Conservation (phyloP, 37 sponge, comb jelly and placozoan species). For the Haliclona indistincta region DNA sequence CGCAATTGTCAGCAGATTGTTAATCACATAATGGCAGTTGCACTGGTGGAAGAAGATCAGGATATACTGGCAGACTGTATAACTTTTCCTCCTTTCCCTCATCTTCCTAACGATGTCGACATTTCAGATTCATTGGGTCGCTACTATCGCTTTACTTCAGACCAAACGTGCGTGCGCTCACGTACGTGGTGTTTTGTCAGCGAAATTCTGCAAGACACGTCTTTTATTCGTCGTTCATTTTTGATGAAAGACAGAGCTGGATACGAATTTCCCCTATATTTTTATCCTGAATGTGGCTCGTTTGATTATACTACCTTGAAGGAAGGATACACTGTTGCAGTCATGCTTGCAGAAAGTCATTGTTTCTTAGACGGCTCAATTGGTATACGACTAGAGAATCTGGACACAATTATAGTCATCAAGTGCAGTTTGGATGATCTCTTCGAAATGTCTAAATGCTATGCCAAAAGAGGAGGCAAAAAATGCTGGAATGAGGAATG, state of each 20-base stretch:
- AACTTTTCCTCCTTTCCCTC: too few species aligned
- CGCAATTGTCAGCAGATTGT: too few species aligned
- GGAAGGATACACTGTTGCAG: conserved; percentile 27
- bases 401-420: conserved; percentile 27
- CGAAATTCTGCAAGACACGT: too few species aligned
- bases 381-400: conserved; percentile 46
- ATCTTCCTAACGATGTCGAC: too few species aligned
- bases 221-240: too few species aligned
- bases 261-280: conserved; percentile 32
- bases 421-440: conserved; percentile 15
- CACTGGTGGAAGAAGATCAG: too few species aligned
- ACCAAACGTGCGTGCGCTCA: too few species aligned
- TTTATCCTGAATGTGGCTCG: conserved; percentile 41
- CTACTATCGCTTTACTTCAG: too few species aligned
- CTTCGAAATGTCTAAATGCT: conserved; percentile 14
- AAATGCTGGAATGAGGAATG: conserved; percentile 38
- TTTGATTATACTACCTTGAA: conserved; percentile 26
- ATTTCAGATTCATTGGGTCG: too few species aligned
- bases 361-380: conserved; percentile 31
- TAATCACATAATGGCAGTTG: too few species aligned
- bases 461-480: not conserved
- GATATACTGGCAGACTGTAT: too few species aligned
- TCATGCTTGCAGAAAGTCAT: conserved; percentile 30
- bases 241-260: conserved; percentile 44
- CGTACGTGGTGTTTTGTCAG: too few species aligned